Evolutionary conservation across 2,113 vertebrate genomes (phyloP), one percentile per base, ranked within the genome.

Genomic region (Sminthopsis crassicaudata): DNA sequence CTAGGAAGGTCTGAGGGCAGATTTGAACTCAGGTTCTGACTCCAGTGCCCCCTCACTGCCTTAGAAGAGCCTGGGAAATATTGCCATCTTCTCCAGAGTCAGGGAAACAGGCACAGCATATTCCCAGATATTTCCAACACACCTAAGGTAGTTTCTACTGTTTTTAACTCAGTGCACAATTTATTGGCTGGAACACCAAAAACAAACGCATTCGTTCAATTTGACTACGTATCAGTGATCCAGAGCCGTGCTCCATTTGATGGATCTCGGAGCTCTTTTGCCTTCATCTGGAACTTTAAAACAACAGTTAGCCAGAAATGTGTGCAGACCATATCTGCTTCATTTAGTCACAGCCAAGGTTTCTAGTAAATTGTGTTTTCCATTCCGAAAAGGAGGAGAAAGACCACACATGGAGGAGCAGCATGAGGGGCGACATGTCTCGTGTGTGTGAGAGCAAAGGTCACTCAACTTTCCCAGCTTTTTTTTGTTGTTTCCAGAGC

Each of bases 371-470:
- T 76, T 76, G 60, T 67, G 12, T 76, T 76, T 76, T 76, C 60
- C 11, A 7, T 76, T n/a, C 36, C 7, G 14, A 76, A 76, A 76
- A 76, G n/a, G 60, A 67, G 57, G 57, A 76, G 36, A 76, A 36
- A n/a, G 30, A 36, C 60, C 60, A 1, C 60, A 76, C 30, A 7
- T 76, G 3, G 12, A 36, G 14, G 60, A 76, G 0, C n/a, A 19
- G 30, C 30, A n/a, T 0, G 5, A n/a, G 57, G 5, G 16, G 36
- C 1, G 60, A n/a, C 30, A 1, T 16, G 3, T 0, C 30, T 14
- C 14, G 3, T 4, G 30, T 4, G 30, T 11, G 30, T 11, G 60
- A 67, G 60, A n/a, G 30, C 60, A 19, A 36, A 76, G 60, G 36
- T n/a, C 60, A n/a, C 60, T 76, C 36, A 30, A 60, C 27, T 3